These are phyloP conservation scores for Nasonia longicornis DNA, from an alignment of 1,140 invertebrate species.

Conservation along the genomic window DNA sequence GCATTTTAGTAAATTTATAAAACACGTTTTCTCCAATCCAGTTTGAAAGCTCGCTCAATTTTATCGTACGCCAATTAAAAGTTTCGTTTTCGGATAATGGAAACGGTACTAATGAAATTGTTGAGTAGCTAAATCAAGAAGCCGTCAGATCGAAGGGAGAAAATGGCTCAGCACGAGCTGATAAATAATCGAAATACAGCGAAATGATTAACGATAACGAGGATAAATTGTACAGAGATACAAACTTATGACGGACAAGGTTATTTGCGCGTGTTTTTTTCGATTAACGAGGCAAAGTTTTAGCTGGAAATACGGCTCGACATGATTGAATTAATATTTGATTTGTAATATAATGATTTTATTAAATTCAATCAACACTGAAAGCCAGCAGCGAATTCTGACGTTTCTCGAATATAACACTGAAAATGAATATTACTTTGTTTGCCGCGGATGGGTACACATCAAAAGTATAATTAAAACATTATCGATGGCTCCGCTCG, in stretches of 20 bases:
- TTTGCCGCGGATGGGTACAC: background rate
- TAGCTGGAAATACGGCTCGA: background rate
- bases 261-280: conserved; percentile 1
- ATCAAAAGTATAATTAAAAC: conserved; percentile 30
- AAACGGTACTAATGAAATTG: background rate
- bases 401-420: background rate
- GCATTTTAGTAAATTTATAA: background rate
- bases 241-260: background rate
- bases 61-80: background rate
- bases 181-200: background rate
- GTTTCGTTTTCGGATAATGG: background rate
- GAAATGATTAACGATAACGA: background rate
- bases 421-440: conserved; percentile 16
- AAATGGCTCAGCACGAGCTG: background rate
- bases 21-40: background rate
- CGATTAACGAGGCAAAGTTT: background rate
- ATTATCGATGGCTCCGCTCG: background rate
- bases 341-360: conserved; percentile 30
- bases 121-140: background rate
- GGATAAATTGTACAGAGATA: background rate
- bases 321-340: conserved; percentile 25
- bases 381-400: background rate
- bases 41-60: background rate
- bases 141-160: background rate
- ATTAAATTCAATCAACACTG: conserved; percentile 2